Evolutionary conservation across 2,113 vertebrate genomes (phyloP).

Genomic region (Lepisosteus oculatus): DNA sequence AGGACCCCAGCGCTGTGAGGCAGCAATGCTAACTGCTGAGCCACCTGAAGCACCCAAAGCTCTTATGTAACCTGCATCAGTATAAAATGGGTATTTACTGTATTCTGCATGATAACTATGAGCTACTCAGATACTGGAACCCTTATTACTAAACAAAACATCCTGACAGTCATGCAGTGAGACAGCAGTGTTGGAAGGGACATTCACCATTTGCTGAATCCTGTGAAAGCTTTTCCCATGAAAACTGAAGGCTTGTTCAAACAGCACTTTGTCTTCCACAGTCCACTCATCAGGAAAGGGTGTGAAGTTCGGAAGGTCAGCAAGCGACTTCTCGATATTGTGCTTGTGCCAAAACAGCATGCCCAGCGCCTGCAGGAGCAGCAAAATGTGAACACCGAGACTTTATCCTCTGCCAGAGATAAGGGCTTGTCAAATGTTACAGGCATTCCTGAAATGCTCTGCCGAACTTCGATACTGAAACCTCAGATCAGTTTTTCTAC

Average conservation of each 20-base stretch:
- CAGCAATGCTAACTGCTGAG: no score
- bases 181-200: not conserved
- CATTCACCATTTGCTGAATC: conserved; percentile 95
- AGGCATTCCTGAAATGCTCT: no score
- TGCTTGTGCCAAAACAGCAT: conserved; percentile 99
- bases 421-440: not conserved
- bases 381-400: conserved; percentile 4
- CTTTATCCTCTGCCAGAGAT: not conserved
- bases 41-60: no score
- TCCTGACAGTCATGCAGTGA: not conserved
- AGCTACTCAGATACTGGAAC: no score
- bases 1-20: no score
- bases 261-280: conserved; percentile 95
- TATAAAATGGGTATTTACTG: no score
- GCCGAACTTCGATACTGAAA: no score
- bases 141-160: no score
- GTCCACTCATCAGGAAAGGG: conserved; percentile 99
- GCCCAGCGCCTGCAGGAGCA: conserved; percentile 82
- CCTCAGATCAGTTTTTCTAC: no score
- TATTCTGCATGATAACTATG: no score
- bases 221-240: conserved; percentile 98
- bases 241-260: conserved; percentile 98
- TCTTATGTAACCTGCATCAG: no score
- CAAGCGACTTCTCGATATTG: conserved; percentile 96
- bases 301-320: conserved; percentile 96